Evolutionary conservation across 2,888 invertebrate species (phyloP).

Genomic region (Xestia xanthographa): DNA sequence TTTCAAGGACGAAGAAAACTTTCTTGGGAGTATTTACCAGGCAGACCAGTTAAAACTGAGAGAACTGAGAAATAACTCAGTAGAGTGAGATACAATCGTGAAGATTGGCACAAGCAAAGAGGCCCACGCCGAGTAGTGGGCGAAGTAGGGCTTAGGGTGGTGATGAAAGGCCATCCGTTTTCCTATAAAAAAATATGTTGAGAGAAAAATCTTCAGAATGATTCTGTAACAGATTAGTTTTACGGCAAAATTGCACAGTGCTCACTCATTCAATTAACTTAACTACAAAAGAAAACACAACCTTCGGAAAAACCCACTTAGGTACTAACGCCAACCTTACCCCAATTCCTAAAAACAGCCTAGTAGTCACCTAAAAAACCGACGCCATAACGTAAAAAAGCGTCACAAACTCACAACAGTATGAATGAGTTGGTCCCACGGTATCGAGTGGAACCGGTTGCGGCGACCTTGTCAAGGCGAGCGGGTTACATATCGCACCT

Average conservation of each 20-base stretch:
- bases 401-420: constrained; percentile 28
- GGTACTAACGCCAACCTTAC: background rate
- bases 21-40: background rate
- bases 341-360: constrained; percentile 2
- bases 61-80: background rate
- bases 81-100: background rate
- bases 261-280: background rate
- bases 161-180: background rate
- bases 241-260: background rate
- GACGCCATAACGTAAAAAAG: constrained; percentile 33
- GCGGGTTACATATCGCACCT: constrained; percentile 69
- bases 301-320: background rate
- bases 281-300: background rate
- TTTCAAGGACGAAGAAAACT: constrained; percentile 16
- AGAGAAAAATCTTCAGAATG: background rate
- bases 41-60: background rate
- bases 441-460: constrained; percentile 64
- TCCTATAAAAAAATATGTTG: background rate
- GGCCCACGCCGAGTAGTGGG: background rate
- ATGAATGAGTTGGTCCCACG: constrained; percentile 68
- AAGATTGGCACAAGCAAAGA: background rate
- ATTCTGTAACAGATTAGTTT: background rate
- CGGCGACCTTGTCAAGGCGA: constrained; percentile 82
- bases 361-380: constrained; percentile 23
- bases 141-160: background rate